Percentiles rank a stretch among this genome's conserved stretches.
Evolutionary conservation across 1,140 invertebrate species (phyloP).

Genomic region (Heliconius melpomene): DNA sequence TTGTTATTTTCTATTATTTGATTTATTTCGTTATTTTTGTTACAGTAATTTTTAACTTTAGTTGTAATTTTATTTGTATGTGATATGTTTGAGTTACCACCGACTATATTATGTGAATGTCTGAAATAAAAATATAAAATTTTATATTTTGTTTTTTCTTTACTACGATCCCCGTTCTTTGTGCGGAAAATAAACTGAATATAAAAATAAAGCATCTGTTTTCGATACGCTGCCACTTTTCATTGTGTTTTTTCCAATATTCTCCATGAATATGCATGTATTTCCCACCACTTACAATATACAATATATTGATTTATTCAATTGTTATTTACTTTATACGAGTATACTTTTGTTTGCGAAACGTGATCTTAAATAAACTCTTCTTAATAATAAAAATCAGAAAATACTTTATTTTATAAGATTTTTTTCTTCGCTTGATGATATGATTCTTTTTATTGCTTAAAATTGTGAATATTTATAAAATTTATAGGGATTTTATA

Average conservation of each 20-base stretch:
- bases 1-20: constrained; percentile 42
- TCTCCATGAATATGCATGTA: constrained; percentile 6
- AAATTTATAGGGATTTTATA: too few species aligned
- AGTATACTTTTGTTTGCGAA: neutral
- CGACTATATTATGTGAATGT: constrained; percentile 44
- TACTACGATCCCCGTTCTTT: neutral
- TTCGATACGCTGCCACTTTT: constrained; percentile 2
- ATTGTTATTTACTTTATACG: neutral
- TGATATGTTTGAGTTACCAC: constrained; percentile 55
- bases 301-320: neutral
- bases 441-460: too few species aligned
- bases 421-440: too few species aligned
- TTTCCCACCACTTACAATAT: neutral
- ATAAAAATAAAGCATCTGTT: constrained; percentile 6
- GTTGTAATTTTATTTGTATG: constrained; percentile 41
- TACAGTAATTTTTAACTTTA: constrained; percentile 36
- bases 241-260: constrained; percentile 14
- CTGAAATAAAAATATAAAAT: constrained; percentile 43
- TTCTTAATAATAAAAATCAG: neutral
- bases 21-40: constrained; percentile 45
- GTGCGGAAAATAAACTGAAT: constrained; percentile 1
- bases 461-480: too few species aligned
- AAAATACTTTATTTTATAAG: too few species aligned
- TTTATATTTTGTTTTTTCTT: neutral
- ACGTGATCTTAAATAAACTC: neutral